Evolutionary conservation across 2,113 vertebrate species (phyloP), one percentile per base, ranked within the genome.

Genomic region (Ochotona curzoniae): DNA sequence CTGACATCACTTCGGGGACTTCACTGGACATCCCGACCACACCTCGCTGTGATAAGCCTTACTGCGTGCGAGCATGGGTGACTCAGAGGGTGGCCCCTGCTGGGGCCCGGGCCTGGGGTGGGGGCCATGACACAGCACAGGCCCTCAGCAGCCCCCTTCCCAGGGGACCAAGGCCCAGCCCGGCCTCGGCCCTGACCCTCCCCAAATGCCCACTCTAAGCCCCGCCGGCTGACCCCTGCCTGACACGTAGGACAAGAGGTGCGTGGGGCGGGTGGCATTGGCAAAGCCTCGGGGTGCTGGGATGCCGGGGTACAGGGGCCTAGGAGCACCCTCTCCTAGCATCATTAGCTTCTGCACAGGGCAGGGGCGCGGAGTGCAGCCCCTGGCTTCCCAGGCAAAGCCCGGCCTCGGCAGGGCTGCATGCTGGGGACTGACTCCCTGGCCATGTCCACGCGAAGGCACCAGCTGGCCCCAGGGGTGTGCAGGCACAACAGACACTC

Each of bases 81-180:
- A 94, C 90, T 95, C 90, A 93, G 84, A 76, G 92, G 87, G 70
- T 54, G 84, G 87, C 30, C 78, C 38, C 71, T 4, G 57, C 69
- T 49, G 14, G 17, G 92, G 76, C 32, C 9, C 10, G 11, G 57
- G 61, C 6, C 7, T 28, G 26, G 57, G 23, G 6, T 4, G 81
- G 67, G 63, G 7, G 5, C 35, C 5, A 64, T 60, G 69, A 69
- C 5, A 1, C 0, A 12, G 67, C 60, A 6, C 17, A 1, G 4
- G 0, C 44, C 26, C 11, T 74, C 81, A 44, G 28, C 67, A 21
- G 76, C 26, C 49, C 81, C 73, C 7, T 5, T 32, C 81, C 66
- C 76, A 54, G 14, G 81, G 12, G 44, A 35, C 21, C 38, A 44
- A 20, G n/a, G 26, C 44, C 47, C 14, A 5, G 28, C 69, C 69